Base-by-base conservation (phyloP, 2,888 invertebrate species). In the Parnassius apollo region DNA sequence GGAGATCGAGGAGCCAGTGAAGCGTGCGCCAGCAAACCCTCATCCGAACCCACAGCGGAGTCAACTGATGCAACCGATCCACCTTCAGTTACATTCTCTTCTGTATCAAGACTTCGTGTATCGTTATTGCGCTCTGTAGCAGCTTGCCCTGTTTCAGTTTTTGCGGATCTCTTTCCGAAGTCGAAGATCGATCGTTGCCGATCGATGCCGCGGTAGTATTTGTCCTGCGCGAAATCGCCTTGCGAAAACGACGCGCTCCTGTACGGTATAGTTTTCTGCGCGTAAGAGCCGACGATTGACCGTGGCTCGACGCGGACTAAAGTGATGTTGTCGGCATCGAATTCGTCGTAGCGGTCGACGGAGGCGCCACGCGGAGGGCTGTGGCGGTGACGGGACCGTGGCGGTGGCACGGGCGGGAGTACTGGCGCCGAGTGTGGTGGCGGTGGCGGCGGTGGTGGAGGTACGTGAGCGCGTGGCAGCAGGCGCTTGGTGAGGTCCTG, bases 171-270 rank as follows among this genome's bases (percentile, higher is more conserved):
- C 75, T 78, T 88, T 13, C 63, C 91, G 69, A 91, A 91, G 71
- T 91, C 89, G 64, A 91, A 90, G 62, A 87, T 84, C 11, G 91
- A 88, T 12, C 80, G 86, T 68, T 84, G 82, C 67, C 85, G 75
- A 75, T 78, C 70, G 71, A 90, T 75, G 69, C 85, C 77, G 68
- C 85, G 79, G 65, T 86, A 88, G 66, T 89, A 82, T 65, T 88
- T 88, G 68, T 94, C 94, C 60, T 94, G 94, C 0, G 94, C 91
- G 75, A 95, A 95, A 81, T 97, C 97, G 66, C 96, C 96, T 85
- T 97, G 96, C 0, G 97, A 96, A 78, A 97, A 97, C 9, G 97
- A 97, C 8, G 96, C 96, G 76, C 96, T 96, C 49, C 97, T 94
- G 78, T 95, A 95, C 2, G 96, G 96, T 72, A 95, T 94, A 66